Evolutionary conservation across 2,797 vertebrate genomes (phyloP).

Genomic region (Dipus sagitta): DNA sequence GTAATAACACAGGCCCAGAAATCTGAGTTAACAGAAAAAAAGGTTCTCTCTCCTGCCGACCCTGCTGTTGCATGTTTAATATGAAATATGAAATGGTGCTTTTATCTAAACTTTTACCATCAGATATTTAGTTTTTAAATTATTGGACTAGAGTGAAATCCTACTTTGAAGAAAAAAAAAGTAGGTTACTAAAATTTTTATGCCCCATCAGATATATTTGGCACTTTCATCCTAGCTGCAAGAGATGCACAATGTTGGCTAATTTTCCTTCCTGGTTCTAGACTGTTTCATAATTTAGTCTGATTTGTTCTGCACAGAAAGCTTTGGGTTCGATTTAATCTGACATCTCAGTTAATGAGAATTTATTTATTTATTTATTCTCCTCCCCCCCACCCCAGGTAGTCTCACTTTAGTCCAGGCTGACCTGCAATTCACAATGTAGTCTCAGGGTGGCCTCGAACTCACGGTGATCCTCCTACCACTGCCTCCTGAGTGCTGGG

Average conservation of each 20-base stretch:
- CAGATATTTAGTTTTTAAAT: constrained; percentile 2
- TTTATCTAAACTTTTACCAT: constrained; percentile 45
- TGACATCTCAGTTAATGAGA: constrained; percentile 15
- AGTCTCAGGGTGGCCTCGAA: no score
- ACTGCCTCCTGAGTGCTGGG: no score
- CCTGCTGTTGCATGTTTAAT: not conserved
- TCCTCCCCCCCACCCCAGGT: no score
- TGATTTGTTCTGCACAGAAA: constrained; percentile 39
- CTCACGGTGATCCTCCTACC: no score
- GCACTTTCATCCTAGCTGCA: constrained; percentile 26
- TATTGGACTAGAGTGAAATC: not conserved
- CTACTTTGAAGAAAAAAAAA: no score
- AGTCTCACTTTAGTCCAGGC: no score
- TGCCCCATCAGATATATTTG: not conserved
- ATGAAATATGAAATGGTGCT: not conserved
- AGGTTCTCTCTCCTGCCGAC: not conserved
- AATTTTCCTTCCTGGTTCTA: constrained; percentile 23
- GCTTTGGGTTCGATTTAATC: constrained; percentile 23
- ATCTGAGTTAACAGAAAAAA: not conserved
- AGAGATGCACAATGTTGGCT: not conserved
- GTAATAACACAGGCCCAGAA: not conserved
- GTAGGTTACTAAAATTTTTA: not conserved
- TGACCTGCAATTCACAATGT: no score
- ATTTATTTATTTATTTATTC: not conserved
- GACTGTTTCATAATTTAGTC: not conserved